Base-by-base conservation (phyloP, 2,797 vertebrate species). In the Alca torda region DNA sequence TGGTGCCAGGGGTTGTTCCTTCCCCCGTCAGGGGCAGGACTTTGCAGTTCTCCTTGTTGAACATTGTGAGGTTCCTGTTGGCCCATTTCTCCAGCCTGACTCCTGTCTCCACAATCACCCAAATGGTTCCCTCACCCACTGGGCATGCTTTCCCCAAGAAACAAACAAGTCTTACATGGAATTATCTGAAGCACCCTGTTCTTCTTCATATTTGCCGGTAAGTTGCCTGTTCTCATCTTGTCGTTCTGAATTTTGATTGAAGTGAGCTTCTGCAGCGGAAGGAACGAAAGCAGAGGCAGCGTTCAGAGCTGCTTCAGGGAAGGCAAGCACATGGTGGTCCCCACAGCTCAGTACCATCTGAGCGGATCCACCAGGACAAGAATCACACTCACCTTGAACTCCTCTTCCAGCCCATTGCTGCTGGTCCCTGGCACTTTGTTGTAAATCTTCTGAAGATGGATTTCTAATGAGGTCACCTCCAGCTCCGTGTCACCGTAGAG, bases 221-320 rank as follows among this genome's bases (percentile, higher is more conserved):
- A 98, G 97, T 99, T 99, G 93, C 99, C 99, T 0, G 99, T 99
- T 89, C 99, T 98, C 99, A 99, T 99, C 98, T 99, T 99, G 97
- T 99, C 99, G 11, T 99, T 99, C 97, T 99, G 99, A 96, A 99
- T 99, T 98, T 99, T 99, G 98, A 99, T 99, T 48, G 99, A 99
- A 70, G 99, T 99, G 95, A 99, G 98, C 86, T 99, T 99, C 99
- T 99, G 96, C 90, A 89, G 54, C n/a, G 39, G 45, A 82, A 81
- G 80, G n/a, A 73, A 39, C 1, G 7, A 56, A 54, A 88, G 54
- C n/a, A 94, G 48, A n/a, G 63, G 12, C 18, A 65, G 25, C 7
- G 68, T 93, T 80, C 57, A 95, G 80, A 84, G 89, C 18, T 59
- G 33, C 13, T 13, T 67, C 11, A 20, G 0, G 17, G 37, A 46